A percentile compares a stretch with the other conserved stretches of the same genome.
Conservation (phyloP, 2,797 vertebrate species). For the Scomberomorus guttatus region DNA sequence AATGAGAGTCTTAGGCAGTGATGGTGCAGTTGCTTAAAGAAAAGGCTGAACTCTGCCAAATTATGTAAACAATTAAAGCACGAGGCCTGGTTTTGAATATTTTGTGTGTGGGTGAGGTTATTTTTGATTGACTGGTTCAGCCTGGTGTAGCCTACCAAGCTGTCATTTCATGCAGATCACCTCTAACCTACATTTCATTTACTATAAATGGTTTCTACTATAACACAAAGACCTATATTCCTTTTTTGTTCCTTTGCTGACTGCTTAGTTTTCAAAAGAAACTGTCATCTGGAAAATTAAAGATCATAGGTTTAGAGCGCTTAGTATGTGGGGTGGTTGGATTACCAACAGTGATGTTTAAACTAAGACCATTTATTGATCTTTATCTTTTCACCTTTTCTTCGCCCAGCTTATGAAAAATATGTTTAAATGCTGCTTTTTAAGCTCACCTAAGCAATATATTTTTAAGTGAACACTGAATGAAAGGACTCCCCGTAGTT, state of each 20-base stretch:
- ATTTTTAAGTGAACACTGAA: not conserved
- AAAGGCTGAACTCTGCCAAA: slow-evolving; percentile 62
- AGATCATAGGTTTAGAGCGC: slow-evolving; percentile 14
- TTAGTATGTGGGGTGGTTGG: slow-evolving; percentile 3
- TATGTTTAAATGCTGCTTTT: slow-evolving; percentile 20
- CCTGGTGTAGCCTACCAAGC: slow-evolving; percentile 19
- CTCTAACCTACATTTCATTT: slow-evolving; percentile 38
- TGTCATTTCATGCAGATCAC: slow-evolving; percentile 52
- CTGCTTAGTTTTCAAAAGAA: slow-evolving; percentile 22
- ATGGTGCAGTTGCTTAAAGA: slow-evolving; percentile 57
- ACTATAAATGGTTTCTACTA: not conserved
- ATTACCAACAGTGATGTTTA: slow-evolving; percentile 29
- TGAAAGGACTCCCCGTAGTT: not conserved
- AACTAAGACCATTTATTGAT: slow-evolving; percentile 31
- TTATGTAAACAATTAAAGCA: slow-evolving; percentile 73
- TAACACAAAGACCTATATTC: slow-evolving; percentile 13
- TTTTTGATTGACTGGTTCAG: slow-evolving; percentile 57
- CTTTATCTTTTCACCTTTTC: slow-evolving; percentile 20
- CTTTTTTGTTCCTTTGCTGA: slow-evolving; percentile 16
- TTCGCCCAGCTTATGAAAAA: not conserved
- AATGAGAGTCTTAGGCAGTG: slow-evolving; percentile 72
- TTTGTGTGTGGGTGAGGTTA: slow-evolving; percentile 59
- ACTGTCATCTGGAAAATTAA: slow-evolving; percentile 17
- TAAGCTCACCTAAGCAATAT: not conserved
- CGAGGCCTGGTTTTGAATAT: slow-evolving; percentile 47